Evolutionary conservation across 2,797 vertebrate genomes (phyloP).

Genomic region (Darevskia nairensis): DNA sequence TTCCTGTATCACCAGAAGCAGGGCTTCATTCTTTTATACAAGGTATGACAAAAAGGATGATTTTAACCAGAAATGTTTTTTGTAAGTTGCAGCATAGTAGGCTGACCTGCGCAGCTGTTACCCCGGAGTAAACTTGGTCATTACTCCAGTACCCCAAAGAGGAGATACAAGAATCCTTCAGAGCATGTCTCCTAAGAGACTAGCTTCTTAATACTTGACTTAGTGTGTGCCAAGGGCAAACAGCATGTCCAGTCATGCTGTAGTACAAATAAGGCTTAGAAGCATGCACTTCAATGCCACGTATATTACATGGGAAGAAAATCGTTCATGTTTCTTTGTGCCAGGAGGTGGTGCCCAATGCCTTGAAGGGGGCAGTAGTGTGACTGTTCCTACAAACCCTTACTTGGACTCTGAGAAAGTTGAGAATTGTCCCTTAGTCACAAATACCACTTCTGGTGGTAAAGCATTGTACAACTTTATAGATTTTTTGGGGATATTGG

Average conservation of each 20-base stretch:
- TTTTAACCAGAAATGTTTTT: not conserved
- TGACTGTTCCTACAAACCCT: too few species aligned
- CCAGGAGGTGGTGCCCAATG: too few species aligned
- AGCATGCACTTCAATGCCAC: not conserved
- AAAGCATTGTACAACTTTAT: too few species aligned
- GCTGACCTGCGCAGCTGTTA: not conserved
- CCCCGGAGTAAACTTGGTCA: not conserved
- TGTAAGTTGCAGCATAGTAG: not conserved
- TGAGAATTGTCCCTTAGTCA: too few species aligned
- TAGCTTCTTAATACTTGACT: not conserved
- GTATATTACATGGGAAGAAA: not conserved
- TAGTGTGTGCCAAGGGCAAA: not conserved
- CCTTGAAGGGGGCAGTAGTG: too few species aligned
- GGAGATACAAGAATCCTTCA: not conserved
- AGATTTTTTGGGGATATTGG: too few species aligned
- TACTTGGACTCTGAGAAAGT: too few species aligned
- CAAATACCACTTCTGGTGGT: too few species aligned
- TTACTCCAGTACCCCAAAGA: not conserved
- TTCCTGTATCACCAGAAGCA: constrained; percentile 20
- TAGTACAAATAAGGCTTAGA: not conserved
- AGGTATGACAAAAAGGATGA: not conserved
- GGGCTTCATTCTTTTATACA: not conserved
- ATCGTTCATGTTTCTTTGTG: too few species aligned
- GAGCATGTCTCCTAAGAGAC: not conserved
- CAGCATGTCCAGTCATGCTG: not conserved